Percentiles rank a stretch among this genome's conserved stretches.
Conservation (phyloP, 2,888 invertebrate species). For the Athalia rosae region DNA sequence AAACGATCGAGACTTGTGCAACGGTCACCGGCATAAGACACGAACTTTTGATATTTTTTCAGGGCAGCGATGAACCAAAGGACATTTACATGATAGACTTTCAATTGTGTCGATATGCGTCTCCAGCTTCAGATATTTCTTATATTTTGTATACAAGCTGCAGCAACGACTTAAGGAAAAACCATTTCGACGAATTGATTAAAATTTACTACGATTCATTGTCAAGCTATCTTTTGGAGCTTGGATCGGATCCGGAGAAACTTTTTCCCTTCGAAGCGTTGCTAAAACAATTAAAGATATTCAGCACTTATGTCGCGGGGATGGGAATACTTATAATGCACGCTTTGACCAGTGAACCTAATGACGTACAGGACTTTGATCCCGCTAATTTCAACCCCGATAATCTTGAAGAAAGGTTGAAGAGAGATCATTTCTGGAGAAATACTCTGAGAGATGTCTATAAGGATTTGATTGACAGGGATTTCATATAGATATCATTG, state of each 20-base stretch:
- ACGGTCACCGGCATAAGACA: not conserved
- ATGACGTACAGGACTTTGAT: slow-evolving; percentile 55
- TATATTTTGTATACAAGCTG: slow-evolving; percentile 67
- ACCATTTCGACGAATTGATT: slow-evolving; percentile 61
- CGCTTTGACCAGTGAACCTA: slow-evolving; percentile 57
- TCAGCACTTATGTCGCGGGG: slow-evolving; percentile 58
- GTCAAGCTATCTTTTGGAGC: slow-evolving; percentile 53
- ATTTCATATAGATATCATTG: slow-evolving; percentile 52
- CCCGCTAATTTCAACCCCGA: slow-evolving; percentile 32
- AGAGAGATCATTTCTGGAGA: slow-evolving; percentile 53
- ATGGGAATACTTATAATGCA: slow-evolving; percentile 59
- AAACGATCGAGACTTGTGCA: not conserved
- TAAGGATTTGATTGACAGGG: slow-evolving; percentile 55
- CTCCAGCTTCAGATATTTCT: slow-evolving; percentile 63
- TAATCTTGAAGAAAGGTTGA: slow-evolving; percentile 49
- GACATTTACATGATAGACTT: slow-evolving; percentile 56
- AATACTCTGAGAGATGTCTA: slow-evolving; percentile 49
- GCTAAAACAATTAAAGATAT: slow-evolving; percentile 60
- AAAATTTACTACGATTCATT: slow-evolving; percentile 64
- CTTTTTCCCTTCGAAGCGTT: slow-evolving; percentile 62
- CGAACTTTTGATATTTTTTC: not conserved
- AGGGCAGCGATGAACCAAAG: slow-evolving; percentile 51
- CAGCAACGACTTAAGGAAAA: slow-evolving; percentile 57
- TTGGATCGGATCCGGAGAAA: slow-evolving; percentile 58
- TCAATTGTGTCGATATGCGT: slow-evolving; percentile 56